Base-by-base conservation (phyloP, 1,140 invertebrate species). In the Ooceraea biroi region DNA sequence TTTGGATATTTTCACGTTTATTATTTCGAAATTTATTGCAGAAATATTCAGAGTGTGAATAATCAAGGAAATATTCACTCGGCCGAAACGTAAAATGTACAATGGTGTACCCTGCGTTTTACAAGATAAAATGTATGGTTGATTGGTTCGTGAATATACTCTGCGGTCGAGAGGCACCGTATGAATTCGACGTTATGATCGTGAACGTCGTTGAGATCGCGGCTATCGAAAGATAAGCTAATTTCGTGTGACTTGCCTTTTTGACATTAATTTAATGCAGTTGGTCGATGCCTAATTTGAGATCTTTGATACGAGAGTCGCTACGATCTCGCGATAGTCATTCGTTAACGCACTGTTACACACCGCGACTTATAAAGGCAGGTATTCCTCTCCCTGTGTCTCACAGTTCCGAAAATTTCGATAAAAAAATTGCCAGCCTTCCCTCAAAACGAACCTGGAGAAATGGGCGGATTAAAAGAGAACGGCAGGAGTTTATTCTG, bases 111-210 rank as follows among this genome's bases (percentile, higher is more conserved):
- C 14, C 58, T 68, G 73, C 69, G 65, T 57, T 66, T 87, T 52
- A 46, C 57, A 71, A 86, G 85, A 76, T 87, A 83, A 86, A 78
- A 71, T 7, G 36, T 69, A 46, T 44, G 52, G 22, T 50, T 41
- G 69, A 82, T 85, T 82, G 71, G 41, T 65, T 83, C 69, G n/a
- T 61, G 57, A 84, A 65, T 66, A 50, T 68, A 78, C 74, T 36
- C 36, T 72, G 50, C 50, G 66, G 55, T 66, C 71, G 41, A 80
- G 72, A 88, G 86, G 86, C 86, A 88, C 85, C 86, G 66, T 84
- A 73, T 71, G 65, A 87, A 41, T 66, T 71, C 27, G 52, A 88
- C 82, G 52, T 84, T n/a, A n/a, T 36, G 76, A 84, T 84, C 48
- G 55, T 65, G 50, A 74, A 77, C 72, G 50, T 83, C 25, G 60